phyloP scores from a whole-genome alignment of 2,888 invertebrate species.

The Callosobruchus maculatus region DNA sequence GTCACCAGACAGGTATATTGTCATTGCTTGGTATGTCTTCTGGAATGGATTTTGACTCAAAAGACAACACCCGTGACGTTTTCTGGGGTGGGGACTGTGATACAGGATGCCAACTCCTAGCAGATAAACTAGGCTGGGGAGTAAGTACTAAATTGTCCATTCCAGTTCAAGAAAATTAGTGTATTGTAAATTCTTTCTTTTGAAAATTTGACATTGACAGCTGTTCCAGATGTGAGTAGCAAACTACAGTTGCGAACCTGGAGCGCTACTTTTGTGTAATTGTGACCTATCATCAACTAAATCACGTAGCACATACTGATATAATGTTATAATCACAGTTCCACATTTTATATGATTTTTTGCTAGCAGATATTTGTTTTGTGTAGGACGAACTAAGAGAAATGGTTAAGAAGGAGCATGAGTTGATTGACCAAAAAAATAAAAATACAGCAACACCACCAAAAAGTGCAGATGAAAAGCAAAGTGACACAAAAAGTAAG shows the following conservation, averaged over 20 bases:
- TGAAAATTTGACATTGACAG: too few species aligned
- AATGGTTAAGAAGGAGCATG: slow-evolving; percentile 25
- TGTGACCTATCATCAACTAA: too few species aligned
- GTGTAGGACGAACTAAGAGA: slow-evolving; percentile 32
- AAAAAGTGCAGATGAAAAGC: slow-evolving; percentile 1
- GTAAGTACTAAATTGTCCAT: slow-evolving; percentile 50
- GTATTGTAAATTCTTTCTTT: too few species aligned
- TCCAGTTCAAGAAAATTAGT: too few species aligned
- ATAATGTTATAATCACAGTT: too few species aligned
- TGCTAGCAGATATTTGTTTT: slow-evolving; percentile 6
- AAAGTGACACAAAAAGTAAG: slow-evolving; percentile 1
- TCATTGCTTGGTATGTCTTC: slow-evolving; percentile 50
- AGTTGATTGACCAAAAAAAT: slow-evolving; percentile 20
- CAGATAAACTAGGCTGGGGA: slow-evolving; percentile 76
- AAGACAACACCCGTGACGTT: slow-evolving; percentile 67
- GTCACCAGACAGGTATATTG: slow-evolving; percentile 46
- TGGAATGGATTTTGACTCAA: slow-evolving; percentile 67
- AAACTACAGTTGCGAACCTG: too few species aligned
- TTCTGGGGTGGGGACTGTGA: slow-evolving; percentile 81
- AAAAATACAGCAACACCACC: not conserved
- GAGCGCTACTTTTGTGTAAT: too few species aligned
- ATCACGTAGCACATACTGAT: too few species aligned
- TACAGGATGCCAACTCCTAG: slow-evolving; percentile 69
- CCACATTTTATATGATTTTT: too few species aligned
- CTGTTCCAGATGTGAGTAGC: too few species aligned